Conservation (phyloP, 2,113 vertebrate species). For the Bos indicus region DNA sequence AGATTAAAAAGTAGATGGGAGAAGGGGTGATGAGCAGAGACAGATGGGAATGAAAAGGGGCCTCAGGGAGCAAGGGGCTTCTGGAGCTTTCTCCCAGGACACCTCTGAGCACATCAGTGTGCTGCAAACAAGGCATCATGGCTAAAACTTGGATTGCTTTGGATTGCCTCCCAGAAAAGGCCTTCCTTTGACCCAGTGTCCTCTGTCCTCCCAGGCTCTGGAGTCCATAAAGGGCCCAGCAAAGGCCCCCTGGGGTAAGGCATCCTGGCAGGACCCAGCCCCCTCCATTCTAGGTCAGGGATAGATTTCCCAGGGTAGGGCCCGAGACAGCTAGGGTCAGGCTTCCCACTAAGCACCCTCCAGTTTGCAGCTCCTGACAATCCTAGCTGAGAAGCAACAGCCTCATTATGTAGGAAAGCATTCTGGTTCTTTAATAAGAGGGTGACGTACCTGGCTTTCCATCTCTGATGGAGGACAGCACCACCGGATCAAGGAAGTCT, state of each 20-base stretch:
- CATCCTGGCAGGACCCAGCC: background rate
- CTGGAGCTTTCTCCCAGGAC: background rate
- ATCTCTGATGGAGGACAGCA: background rate
- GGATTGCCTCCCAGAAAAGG: background rate
- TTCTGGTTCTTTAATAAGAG: background rate
- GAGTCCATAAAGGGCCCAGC: background rate
- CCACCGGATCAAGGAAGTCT: background rate
- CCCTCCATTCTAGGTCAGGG: background rate
- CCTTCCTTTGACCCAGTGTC: background rate
- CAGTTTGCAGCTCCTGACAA: background rate
- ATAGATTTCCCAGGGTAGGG: background rate
- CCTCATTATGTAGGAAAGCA: background rate
- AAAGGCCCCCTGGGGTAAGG: background rate
- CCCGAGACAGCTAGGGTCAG: background rate
- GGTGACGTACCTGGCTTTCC: background rate
- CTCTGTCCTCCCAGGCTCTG: background rate
- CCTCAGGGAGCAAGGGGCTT: background rate
- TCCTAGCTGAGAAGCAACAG: background rate
- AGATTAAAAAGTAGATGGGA: background rate
- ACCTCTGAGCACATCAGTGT: background rate
- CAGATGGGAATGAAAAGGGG: background rate
- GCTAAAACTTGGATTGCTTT: background rate
- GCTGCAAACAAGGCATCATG: fast-evolving
- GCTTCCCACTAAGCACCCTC: background rate
- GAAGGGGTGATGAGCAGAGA: background rate